phyloP scores from a whole-genome alignment of 2,113 vertebrate species.

The Pavo muticus region DNA sequence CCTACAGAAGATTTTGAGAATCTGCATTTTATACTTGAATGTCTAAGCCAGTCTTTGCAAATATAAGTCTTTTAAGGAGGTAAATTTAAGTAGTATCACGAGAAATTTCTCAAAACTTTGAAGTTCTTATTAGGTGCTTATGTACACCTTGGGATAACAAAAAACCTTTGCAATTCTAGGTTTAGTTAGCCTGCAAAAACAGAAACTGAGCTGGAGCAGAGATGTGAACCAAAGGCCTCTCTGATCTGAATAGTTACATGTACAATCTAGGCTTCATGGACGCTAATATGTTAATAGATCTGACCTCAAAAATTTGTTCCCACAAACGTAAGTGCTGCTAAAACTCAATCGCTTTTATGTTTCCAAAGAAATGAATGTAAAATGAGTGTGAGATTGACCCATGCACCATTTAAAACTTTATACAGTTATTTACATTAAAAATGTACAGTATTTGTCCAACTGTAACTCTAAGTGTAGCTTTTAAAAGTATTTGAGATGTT shows the following conservation, averaged over 20 bases:
- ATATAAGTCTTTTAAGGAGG: not conserved
- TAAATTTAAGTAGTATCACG: not conserved
- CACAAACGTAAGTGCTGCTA: slow-evolving; percentile 40
- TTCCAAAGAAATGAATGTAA: slow-evolving; percentile 33
- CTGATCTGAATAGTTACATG: not conserved
- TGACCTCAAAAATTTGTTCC: slow-evolving; percentile 52
- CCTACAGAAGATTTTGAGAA: not conserved
- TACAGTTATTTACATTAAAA: slow-evolving; percentile 40
- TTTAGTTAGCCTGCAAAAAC: not conserved
- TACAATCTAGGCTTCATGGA: not conserved
- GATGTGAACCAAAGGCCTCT: not conserved
- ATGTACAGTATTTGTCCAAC: slow-evolving; percentile 22
- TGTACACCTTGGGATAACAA: not conserved
- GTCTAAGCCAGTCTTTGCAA: not conserved
- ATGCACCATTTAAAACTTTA: slow-evolving; percentile 47
- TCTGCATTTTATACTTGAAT: not conserved
- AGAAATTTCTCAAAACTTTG: not conserved
- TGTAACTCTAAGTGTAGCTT: slow-evolving; percentile 20
- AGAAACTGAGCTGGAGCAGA: not conserved
- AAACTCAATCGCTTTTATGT: slow-evolving; percentile 21
- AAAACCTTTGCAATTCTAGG: not conserved
- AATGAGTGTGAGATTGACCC: slow-evolving; percentile 50
- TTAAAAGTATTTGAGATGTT: slow-evolving; percentile 45
- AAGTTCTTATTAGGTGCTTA: not conserved
- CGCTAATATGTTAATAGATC: not conserved